Conservation (phyloP, 2,888 invertebrate genomes). For the Poecilus cupreus region DNA sequence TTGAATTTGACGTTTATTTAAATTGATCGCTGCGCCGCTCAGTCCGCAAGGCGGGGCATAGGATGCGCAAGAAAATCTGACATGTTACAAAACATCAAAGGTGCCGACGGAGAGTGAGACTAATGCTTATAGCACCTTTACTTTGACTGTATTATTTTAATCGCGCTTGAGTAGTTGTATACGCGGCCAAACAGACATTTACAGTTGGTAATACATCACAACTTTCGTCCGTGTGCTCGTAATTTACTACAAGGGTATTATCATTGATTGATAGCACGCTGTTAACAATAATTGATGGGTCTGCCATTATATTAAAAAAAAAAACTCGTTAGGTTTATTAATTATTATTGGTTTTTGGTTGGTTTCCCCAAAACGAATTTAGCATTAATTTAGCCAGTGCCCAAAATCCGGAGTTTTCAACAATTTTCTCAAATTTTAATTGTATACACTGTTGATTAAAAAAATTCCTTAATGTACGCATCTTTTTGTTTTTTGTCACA, state of each 20-base stretch:
- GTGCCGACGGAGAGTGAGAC: too few relatives aligned
- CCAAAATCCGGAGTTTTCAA: constrained; percentile 61
- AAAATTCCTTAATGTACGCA: too few relatives aligned
- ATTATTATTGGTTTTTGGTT: constrained; percentile 45
- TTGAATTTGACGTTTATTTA: too few relatives aligned
- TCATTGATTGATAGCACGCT: constrained; percentile 59
- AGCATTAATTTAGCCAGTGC: constrained; percentile 61
- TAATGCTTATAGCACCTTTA: too few relatives aligned
- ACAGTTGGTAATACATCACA: constrained; percentile 47
- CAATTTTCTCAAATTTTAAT: constrained; percentile 51
- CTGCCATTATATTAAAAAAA: constrained; percentile 58
- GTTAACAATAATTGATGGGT: constrained; percentile 58
- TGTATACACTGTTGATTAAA: neutral
- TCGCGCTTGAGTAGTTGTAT: constrained; percentile 67
- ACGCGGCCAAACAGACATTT: too few relatives aligned
- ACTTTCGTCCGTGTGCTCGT: constrained; percentile 58
- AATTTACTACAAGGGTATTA: constrained; percentile 61
- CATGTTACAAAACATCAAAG: too few relatives aligned
- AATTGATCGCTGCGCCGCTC: too few relatives aligned
- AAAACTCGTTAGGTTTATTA: constrained; percentile 2
- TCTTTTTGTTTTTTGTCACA: too few relatives aligned
- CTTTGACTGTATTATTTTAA: constrained; percentile 67
- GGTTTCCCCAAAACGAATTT: constrained; percentile 61
- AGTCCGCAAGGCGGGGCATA: too few relatives aligned
- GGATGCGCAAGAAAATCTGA: too few relatives aligned